Evolutionary conservation across 2,888 invertebrate genomes (phyloP).

Genomic region (Helobdella robusta): DNA sequence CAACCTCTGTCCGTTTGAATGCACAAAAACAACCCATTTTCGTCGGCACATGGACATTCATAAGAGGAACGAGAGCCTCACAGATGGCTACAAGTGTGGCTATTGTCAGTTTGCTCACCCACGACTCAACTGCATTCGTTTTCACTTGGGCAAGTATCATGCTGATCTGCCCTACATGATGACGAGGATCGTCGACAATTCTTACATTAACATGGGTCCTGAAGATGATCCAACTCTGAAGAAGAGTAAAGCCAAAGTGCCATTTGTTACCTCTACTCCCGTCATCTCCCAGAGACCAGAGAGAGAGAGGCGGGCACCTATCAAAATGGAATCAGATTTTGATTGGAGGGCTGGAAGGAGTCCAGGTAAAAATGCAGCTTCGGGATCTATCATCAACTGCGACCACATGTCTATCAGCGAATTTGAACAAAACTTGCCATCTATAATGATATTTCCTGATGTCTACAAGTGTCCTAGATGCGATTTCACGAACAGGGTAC

Average conservation of each 20-base stretch:
- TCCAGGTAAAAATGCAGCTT: background rate
- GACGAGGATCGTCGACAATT: constrained; percentile 25
- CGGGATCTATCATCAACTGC: background rate
- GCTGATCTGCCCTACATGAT: constrained; percentile 24
- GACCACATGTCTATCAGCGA: constrained; percentile 7
- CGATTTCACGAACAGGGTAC: constrained; percentile 28
- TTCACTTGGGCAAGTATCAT: constrained; percentile 30
- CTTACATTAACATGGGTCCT: constrained; percentile 17
- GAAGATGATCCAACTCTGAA: constrained; percentile 27
- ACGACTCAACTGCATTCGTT: constrained; percentile 29
- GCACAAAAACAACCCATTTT: constrained; percentile 26
- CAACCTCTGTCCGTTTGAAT: constrained; percentile 28
- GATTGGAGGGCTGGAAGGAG: background rate
- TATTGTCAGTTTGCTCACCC: constrained; percentile 29
- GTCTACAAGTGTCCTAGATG: constrained; percentile 30
- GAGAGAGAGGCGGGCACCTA: constrained; percentile 10
- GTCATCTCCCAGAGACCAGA: background rate
- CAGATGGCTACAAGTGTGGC: constrained; percentile 29
- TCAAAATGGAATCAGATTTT: background rate
- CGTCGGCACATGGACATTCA: constrained; percentile 28
- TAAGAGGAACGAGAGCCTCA: constrained; percentile 26
- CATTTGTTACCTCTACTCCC: constrained; percentile 13
- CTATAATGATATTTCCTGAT: constrained; percentile 27
- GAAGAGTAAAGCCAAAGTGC: constrained; percentile 22
- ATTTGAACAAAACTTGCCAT: constrained; percentile 27